Evolutionary conservation across 2,797 vertebrate genomes (phyloP).

Genomic region (Australoheros facetus): DNA sequence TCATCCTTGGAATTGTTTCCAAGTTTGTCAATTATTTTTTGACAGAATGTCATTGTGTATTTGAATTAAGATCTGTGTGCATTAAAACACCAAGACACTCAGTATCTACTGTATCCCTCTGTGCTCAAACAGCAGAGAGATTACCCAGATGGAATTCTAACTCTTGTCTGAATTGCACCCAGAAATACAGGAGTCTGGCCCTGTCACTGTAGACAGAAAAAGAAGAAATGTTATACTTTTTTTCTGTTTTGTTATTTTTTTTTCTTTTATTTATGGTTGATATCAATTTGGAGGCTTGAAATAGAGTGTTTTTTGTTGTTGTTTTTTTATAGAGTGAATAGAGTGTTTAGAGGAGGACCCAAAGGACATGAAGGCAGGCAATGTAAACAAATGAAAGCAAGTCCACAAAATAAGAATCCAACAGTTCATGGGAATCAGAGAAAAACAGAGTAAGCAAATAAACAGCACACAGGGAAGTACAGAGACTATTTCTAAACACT

Average conservation of each 20-base stretch:
- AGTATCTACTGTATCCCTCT: fast-evolving
- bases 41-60: fast-evolving
- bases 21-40: fast-evolving
- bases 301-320: not conserved
- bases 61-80: fast-evolving
- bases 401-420: not conserved
- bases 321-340: not conserved
- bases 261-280: not conserved
- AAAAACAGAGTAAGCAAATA: too few relatives aligned
- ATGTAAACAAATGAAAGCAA: too few relatives aligned
- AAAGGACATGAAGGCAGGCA: too few relatives aligned
- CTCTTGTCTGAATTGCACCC: fast-evolving
- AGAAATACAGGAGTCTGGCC: not conserved
- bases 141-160: not conserved
- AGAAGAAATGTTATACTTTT: not conserved
- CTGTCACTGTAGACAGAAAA: not conserved
- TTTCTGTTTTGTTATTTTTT: not conserved
- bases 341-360: not conserved
- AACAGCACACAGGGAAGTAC: too few relatives aligned
- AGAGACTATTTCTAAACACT: too few relatives aligned
- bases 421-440: too few relatives aligned
- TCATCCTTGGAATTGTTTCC: fast-evolving
- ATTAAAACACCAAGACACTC: slow-evolving; percentile 2
- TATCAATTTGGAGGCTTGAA: not conserved
- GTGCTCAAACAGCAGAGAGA: slow-evolving; percentile 43